A percentile compares a stretch with the other conserved stretches of the same genome.
phyloP scores from a whole-genome alignment of 2,113 vertebrate species.

The Microtus montanus region DNA sequence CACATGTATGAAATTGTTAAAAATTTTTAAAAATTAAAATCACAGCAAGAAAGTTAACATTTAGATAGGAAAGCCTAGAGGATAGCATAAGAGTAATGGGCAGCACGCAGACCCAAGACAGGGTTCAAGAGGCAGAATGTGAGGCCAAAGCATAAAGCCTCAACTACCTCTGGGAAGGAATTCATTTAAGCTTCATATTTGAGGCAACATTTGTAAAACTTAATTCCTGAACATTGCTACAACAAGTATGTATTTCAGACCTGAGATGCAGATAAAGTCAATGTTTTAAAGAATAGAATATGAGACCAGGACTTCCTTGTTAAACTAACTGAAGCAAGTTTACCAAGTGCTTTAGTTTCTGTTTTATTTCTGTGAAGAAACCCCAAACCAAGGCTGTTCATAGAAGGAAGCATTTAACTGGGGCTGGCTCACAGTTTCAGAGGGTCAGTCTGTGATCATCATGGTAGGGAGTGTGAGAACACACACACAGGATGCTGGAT shows the following conservation, averaged over 20 bases:
- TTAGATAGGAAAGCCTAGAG: background rate
- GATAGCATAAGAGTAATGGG: background rate
- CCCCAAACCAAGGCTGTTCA: background rate
- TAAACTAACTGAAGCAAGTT: background rate
- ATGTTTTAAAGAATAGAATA: slow-evolving; percentile 16
- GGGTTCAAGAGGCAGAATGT: background rate
- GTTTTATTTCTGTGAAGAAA: background rate
- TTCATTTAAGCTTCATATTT: background rate
- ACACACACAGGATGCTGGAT: background rate
- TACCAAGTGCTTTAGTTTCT: background rate
- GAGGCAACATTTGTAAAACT: background rate
- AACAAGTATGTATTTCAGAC: background rate
- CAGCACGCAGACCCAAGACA: background rate
- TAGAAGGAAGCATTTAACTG: background rate
- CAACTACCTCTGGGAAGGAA: background rate
- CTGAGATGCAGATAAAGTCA: background rate
- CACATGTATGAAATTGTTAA: background rate
- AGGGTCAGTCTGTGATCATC: background rate
- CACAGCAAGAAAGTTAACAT: background rate
- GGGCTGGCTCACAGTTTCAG: background rate
- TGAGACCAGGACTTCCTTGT: background rate
- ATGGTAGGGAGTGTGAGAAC: background rate
- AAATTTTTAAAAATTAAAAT: background rate
- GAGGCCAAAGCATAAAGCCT: background rate
- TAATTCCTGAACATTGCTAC: background rate